Evolutionary conservation across 2,888 invertebrate species (phyloP).

Genomic region (Mythimna loreyi): DNA sequence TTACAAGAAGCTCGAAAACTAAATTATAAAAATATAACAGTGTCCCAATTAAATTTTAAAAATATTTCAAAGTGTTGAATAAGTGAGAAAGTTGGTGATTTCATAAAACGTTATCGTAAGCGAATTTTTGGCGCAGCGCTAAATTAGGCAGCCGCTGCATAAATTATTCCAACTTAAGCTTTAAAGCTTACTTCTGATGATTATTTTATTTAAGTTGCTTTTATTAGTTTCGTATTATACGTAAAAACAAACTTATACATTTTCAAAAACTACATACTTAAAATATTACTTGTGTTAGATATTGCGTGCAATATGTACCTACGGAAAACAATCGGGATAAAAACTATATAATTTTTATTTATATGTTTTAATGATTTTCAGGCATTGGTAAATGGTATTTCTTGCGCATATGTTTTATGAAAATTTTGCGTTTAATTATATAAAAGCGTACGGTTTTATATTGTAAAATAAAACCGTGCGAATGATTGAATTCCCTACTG

Average conservation of each 20-base stretch:
- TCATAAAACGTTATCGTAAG: constrained; percentile 47
- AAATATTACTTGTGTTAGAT: neutral
- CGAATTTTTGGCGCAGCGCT: constrained; percentile 57
- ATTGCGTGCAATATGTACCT: neutral
- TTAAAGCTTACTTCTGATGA: constrained; percentile 28
- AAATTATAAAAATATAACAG: constrained; percentile 23
- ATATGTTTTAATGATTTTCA: neutral
- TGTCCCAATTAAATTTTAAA: constrained; percentile 26
- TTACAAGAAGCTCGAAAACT: constrained; percentile 7
- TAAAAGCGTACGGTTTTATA: neutral
- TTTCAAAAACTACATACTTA: neutral
- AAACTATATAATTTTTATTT: neutral
- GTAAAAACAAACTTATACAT: neutral
- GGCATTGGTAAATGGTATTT: neutral
- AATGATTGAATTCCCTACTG: neutral
- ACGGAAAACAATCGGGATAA: neutral
- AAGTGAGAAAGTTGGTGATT: constrained; percentile 66
- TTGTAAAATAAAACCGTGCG: neutral
- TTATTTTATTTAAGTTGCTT: constrained; percentile 22
- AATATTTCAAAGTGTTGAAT: constrained; percentile 43
- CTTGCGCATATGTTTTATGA: neutral
- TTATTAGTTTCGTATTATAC: neutral
- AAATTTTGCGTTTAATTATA: neutral
- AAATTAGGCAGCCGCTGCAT: constrained; percentile 64
- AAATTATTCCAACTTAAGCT: constrained; percentile 63